Evolutionary conservation across 2,113 vertebrate species (phyloP), one percentile per base, ranked within the genome.

Genomic region (Proterorhinus semilunaris): DNA sequence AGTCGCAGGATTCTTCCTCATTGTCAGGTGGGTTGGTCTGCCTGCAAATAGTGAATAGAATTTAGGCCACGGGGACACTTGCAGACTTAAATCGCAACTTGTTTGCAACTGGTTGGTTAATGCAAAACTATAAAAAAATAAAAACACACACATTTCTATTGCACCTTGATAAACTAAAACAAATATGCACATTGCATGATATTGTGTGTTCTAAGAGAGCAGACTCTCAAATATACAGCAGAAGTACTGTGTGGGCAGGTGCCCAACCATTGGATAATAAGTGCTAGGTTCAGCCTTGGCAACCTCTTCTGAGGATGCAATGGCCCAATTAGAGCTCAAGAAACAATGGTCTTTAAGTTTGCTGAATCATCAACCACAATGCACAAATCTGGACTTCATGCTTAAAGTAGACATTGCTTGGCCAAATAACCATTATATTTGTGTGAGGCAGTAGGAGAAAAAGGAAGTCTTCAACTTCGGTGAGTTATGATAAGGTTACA

Each of bases 1-100:
- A 95, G 77, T 98, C 98, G 81, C 92, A 95, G 73, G 93, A 89
- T 71, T 97, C 95, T 64, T 95, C 96, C n/a, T 90, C 91, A 87
- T 95, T 91, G 91, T 90, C 90, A 57, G 81, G 84, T 10, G 79
- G 79, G 75, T 88, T 77, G 65, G 90, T 87, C 80, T 91, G 93
- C 91, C 97, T 98, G n/a, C 46, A 52, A 62, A 83, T 47, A 69
- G 65, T 53, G 45, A 51, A 66, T 69, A 13, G 52, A 6, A 61
- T 4, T 53, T 4, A 55, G 46, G 6, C 67, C 13, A 71, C 44
- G 46, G 12, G 11, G 8, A 59, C 27, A 59, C 10, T 59, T 51
- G 21, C 21, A 69, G 27, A 48, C 72, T 59, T 42, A 69, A 9
- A 67, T 69, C 42, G 16, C 67, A 12, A 15, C 64, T 16, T 10